These are phyloP conservation scores for Glaucomys volans DNA, from an alignment of 2,113 vertebrate genomes.

Conservation along the genomic window DNA sequence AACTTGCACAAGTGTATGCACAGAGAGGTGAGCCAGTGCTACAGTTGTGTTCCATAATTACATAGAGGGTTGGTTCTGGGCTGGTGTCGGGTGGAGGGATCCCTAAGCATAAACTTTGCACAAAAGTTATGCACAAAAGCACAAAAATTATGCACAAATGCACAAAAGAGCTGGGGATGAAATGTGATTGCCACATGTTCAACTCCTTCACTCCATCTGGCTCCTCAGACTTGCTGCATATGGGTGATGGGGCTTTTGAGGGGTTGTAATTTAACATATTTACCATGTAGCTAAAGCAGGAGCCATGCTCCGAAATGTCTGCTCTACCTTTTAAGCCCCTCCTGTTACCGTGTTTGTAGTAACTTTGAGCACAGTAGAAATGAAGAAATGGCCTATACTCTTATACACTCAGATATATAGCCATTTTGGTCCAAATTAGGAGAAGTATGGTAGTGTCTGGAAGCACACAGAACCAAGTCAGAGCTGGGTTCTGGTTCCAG, in stretches of 20 bases:
- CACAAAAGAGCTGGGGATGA: neutral
- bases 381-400: neutral
- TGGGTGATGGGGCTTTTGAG: neutral
- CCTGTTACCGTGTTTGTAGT: neutral
- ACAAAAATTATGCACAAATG: neutral
- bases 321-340: neutral
- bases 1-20: constrained; percentile 96
- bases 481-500: neutral
- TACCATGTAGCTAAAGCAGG: neutral
- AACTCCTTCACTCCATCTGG: neutral
- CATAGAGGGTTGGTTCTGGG: neutral
- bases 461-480: neutral
- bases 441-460: neutral
- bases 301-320: neutral
- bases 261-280: neutral
- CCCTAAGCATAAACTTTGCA: neutral
- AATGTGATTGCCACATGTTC: neutral
- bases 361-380: neutral
- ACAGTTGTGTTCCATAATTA: rapidly evolving
- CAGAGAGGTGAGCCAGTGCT: constrained; percentile 91
- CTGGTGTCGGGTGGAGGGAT: neutral
- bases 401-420: neutral
- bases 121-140: no score
- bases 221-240: neutral
- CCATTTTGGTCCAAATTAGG: neutral